Conservation (phyloP, 2,888 invertebrate genomes). For the Amblyteles armatorius region DNA sequence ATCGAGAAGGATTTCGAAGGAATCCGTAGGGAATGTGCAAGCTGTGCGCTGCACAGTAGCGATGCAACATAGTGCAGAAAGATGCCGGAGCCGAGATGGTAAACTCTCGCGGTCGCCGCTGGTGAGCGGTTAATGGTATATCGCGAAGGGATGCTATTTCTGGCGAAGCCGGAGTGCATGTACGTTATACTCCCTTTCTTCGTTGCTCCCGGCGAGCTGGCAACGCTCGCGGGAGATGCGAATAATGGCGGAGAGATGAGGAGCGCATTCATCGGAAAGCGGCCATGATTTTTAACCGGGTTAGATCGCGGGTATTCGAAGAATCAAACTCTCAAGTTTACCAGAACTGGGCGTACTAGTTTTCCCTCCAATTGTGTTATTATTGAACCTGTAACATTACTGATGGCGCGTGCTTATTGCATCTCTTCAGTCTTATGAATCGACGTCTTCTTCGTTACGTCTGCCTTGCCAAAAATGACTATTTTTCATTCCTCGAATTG, state of each 20-base stretch:
- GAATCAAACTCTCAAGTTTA: conserved; percentile 1
- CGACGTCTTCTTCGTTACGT: neutral
- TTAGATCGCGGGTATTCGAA: conserved; percentile 10
- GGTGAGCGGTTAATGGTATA: conserved; percentile 72
- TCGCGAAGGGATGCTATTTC: conserved; percentile 79
- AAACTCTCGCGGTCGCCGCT: conserved; percentile 32
- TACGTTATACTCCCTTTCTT: conserved; percentile 34
- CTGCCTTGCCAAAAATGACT: neutral
- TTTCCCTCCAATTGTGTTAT: neutral
- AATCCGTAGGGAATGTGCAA: neutral
- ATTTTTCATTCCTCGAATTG: neutral
- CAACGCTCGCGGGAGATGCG: conserved; percentile 4
- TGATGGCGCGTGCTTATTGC: neutral
- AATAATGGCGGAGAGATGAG: conserved; percentile 1
- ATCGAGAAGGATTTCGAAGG: conserved; percentile 17
- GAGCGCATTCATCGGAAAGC: neutral
- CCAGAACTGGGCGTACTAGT: neutral
- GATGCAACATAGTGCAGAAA: conserved; percentile 25
- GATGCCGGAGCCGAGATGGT: neutral
- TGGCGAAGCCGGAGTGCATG: conserved; percentile 65
- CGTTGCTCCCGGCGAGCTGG: conserved; percentile 24
- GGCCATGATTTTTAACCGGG: conserved; percentile 49
- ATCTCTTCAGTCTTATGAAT: neutral
- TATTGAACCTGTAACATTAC: neutral
- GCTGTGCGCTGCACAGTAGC: neutral